phyloP scores from a whole-genome alignment of 2,113 vertebrate species.

The Enhydra lutris region DNA sequence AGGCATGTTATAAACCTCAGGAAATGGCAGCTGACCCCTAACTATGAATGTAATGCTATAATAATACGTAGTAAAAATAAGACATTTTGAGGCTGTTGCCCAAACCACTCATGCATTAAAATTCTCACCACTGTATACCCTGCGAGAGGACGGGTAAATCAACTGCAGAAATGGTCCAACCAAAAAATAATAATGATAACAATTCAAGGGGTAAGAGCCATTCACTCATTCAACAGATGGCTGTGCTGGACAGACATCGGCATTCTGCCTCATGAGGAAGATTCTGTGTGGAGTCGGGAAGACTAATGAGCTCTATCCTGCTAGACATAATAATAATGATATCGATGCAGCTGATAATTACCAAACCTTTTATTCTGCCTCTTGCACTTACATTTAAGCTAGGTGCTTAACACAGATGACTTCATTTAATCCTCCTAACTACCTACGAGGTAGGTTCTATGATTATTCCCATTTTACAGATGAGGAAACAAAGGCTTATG shows the following conservation, averaged over 20 bases:
- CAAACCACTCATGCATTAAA: conserved; percentile 77
- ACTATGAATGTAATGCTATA: conserved; percentile 86
- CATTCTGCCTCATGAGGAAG: neutral
- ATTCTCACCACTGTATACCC: conserved; percentile 75
- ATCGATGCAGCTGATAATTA: neutral
- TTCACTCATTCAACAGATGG: conserved; percentile 27
- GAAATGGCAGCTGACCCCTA: conserved; percentile 89
- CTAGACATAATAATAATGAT: neutral
- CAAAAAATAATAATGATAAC: conserved; percentile 39
- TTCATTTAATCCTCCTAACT: neutral
- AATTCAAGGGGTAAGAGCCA: conserved; percentile 24
- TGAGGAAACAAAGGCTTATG: neutral
- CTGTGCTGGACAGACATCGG: neutral
- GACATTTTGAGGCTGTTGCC: conserved; percentile 79
- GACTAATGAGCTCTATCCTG: neutral
- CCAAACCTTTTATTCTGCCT: neutral
- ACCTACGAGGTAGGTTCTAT: neutral
- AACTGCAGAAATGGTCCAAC: conserved; percentile 52
- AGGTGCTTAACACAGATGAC: neutral
- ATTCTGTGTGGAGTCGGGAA: neutral
- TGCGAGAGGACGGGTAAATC: conserved; percentile 34
- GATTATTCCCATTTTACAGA: conserved; percentile 10
- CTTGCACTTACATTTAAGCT: neutral
- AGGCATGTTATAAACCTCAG: conserved; percentile 90
- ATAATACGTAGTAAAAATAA: conserved; percentile 86